These are phyloP conservation scores for Rhea pennata DNA, from an alignment of 2,113 vertebrate species.

Conservation along the genomic window DNA sequence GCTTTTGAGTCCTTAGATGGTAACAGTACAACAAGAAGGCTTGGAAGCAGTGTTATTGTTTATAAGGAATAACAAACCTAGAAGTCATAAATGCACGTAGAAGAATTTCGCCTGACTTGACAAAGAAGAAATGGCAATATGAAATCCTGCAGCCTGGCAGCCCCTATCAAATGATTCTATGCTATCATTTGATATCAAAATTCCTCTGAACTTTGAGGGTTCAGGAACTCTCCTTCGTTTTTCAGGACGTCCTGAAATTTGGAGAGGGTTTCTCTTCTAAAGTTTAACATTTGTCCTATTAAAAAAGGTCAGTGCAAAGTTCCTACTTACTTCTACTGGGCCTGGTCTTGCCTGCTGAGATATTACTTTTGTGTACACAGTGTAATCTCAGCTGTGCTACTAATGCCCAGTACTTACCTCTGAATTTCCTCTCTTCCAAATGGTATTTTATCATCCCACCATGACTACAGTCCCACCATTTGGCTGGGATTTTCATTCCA, in stretches of 20 bases:
- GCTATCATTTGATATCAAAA: not conserved
- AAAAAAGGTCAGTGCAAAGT: not conserved
- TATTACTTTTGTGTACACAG: fast-evolving
- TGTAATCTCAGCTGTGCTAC: fast-evolving
- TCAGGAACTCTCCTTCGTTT: not conserved
- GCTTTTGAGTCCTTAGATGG: too few relatives aligned
- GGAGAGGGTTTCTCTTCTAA: not conserved
- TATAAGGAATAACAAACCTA: not conserved
- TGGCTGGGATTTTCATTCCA: not conserved
- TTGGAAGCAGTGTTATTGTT: too few relatives aligned
- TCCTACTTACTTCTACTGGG: not conserved
- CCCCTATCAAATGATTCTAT: not conserved
- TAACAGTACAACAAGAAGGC: too few relatives aligned
- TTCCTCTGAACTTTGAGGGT: not conserved
- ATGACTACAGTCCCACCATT: fast-evolving
- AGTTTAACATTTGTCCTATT: not conserved
- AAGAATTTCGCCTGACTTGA: not conserved
- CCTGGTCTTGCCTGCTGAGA: not conserved
- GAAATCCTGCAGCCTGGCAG: not conserved
- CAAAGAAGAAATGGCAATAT: not conserved
- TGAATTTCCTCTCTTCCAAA: not conserved
- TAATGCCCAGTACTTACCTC: not conserved
- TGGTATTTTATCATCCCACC: not conserved
- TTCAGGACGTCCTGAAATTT: not conserved
- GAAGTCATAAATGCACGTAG: fast-evolving